Percentiles rank a stretch among this genome's conserved stretches.
These are phyloP conservation scores for Anodontia alba DNA, from an alignment of 2,888 invertebrate species.

Conservation along the genomic window DNA sequence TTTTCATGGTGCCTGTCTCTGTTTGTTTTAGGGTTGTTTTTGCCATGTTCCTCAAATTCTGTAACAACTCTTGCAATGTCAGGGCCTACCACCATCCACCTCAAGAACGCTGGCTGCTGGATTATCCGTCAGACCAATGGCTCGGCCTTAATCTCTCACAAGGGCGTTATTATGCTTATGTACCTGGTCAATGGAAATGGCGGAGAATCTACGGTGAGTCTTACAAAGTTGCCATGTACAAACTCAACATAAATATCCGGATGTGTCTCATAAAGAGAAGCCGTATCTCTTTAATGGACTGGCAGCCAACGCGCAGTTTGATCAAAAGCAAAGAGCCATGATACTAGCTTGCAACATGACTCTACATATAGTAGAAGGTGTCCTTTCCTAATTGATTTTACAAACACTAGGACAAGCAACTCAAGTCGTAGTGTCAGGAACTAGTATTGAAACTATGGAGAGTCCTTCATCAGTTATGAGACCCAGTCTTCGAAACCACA, in stretches of 20 bases:
- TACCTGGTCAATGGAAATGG: slow-evolving; percentile 3
- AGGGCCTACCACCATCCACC: neutral
- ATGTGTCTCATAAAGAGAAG: neutral
- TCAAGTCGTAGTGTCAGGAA: neutral
- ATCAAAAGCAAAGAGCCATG: neutral
- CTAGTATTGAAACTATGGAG: neutral
- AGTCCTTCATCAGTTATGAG: neutral
- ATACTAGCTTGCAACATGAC: neutral
- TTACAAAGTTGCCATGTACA: neutral
- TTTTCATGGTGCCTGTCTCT: slow-evolving; percentile 8
- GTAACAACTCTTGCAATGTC: neutral
- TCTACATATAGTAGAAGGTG: neutral
- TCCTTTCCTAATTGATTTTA: neutral
- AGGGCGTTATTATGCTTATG: neutral
- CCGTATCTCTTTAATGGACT: neutral
- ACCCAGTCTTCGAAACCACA: neutral
- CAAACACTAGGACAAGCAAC: neutral
- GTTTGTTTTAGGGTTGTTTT: neutral
- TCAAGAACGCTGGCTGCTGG: neutral
- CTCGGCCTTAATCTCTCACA: neutral
- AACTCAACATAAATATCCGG: neutral
- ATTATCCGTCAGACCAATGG: neutral
- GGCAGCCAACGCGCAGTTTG: neutral
- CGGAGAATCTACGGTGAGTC: neutral
- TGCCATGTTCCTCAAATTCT: neutral